Evolutionary conservation across 2,113 vertebrate species (phyloP).

Genomic region (Lepus americanus): DNA sequence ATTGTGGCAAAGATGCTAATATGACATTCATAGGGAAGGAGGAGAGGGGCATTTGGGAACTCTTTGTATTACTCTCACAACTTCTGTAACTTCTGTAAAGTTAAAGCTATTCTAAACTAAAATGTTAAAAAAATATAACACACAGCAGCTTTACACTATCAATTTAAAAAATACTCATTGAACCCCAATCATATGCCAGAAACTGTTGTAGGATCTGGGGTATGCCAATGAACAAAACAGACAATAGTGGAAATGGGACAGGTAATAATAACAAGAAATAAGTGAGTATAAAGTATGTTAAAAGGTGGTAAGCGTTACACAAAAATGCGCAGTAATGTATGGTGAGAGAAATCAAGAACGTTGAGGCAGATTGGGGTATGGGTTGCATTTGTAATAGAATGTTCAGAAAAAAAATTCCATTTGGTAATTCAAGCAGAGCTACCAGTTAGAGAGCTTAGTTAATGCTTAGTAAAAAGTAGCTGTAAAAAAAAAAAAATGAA

Average conservation of each 20-base stretch:
- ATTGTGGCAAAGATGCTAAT: no score
- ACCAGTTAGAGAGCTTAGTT: neutral
- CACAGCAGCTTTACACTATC: no score
- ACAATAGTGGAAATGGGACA: neutral
- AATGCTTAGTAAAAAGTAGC: neutral
- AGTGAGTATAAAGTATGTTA: neutral
- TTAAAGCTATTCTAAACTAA: no score
- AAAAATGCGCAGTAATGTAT: neutral
- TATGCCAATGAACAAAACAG: slow-evolving; percentile 14
- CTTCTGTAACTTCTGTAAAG: no score
- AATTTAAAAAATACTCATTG: neutral
- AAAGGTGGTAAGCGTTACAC: neutral
- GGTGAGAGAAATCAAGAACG: neutral
- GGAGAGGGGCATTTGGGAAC: no score
- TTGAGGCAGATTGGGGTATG: neutral
- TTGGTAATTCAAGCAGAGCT: neutral
- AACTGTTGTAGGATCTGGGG: neutral
- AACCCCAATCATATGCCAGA: neutral
- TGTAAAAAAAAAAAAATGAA: no score
- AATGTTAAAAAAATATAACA: no score
- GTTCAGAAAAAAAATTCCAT: neutral
- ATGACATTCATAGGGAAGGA: no score
- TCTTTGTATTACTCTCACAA: no score
- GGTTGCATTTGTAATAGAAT: neutral
- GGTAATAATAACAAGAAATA: neutral